phyloP scores from a whole-genome alignment of 2,888 invertebrate species.

The Zeuzera pyrina region DNA sequence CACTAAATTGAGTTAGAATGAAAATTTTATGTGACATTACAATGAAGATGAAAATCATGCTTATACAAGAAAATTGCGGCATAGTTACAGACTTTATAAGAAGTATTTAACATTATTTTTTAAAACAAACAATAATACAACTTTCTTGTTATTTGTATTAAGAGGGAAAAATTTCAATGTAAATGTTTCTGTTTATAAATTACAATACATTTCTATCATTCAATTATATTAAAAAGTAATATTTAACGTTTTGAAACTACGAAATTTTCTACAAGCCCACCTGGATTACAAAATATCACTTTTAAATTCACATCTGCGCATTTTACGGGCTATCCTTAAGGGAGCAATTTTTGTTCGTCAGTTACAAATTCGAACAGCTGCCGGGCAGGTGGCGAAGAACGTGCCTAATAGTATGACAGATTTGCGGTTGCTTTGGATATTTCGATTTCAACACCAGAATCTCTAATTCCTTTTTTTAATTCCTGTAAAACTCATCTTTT shows the following conservation, averaged over 20 bases:
- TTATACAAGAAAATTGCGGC: too few relatives aligned
- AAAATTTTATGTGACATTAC: constrained; percentile 25
- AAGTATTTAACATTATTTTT: too few relatives aligned
- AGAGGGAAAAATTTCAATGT: too few relatives aligned
- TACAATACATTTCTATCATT: too few relatives aligned
- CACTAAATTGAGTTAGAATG: constrained; percentile 33
- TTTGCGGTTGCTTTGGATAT: constrained; percentile 15
- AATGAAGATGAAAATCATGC: constrained; percentile 25
- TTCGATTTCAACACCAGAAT: background rate
- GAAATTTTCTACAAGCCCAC: constrained; percentile 8
- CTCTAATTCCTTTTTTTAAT: too few relatives aligned
- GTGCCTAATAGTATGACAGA: constrained; percentile 45
- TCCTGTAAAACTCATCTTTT: too few relatives aligned
- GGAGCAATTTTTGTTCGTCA: constrained; percentile 50
- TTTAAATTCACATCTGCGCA: constrained; percentile 42
- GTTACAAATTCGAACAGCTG: constrained; percentile 53
- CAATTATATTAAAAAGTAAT: too few relatives aligned
- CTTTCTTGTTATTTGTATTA: too few relatives aligned
- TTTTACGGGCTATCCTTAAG: constrained; percentile 33
- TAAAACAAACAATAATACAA: too few relatives aligned
- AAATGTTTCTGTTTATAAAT: too few relatives aligned
- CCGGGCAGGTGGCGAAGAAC: constrained; percentile 52
- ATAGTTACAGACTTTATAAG: too few relatives aligned
- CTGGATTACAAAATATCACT: constrained; percentile 19
- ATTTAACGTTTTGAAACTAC: background rate